Evolutionary conservation across 64 coral and sea anemone genomes (phyloP), one percentile per base, ranked within the genome.

Genomic region (Trachythela sp.): DNA sequence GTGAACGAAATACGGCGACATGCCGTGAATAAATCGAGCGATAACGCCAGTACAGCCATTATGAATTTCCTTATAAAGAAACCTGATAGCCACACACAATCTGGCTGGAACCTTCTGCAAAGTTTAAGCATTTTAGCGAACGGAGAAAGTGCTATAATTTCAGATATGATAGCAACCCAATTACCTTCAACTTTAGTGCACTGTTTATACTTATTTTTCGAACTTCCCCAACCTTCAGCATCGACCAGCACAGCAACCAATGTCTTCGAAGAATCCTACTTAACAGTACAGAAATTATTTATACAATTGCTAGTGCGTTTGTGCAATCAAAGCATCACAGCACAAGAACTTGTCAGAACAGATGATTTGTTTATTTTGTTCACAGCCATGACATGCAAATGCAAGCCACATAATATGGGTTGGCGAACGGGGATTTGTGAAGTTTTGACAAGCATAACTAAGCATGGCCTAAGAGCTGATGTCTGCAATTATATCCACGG

Each of bases 201-300:
- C 80, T 99, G 96, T 91, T 75, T 99, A 27, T 99, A 94, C 68
- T 91, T 99, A 88, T 99, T 99, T 86, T 99, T 91, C 40, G 96
- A 99, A 91, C 87, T 99, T 17, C 93, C 96, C 15, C 84, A 39
- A 13, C 54, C 86, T 2, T 24, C 77, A 13, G 56, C 70, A 26
- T 54, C 39, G 5, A 75, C 59, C 17, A 90, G 36, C n/a, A 91
- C 92, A 54, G 86, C 27, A 0, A 76, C 36, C 7, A 89, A 94
- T 87, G 93, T 89, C 0, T 36, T 90, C 10, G 27, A 87, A 72
- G 83, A 91, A 40, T 93, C 90, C 54, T 58, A 70, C 39, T 33
- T 31, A 54, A 91, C 90, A 39, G 92, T 99, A 24, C 91, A 99
- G 86, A 95, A 95, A 85, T 33, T 99, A 4, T 99, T 93, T 68